A percentile compares a stretch with the other conserved stretches of the same genome.
phyloP scores from a whole-genome alignment of 2,113 vertebrate genomes.

The Eleginops maclovinus region DNA sequence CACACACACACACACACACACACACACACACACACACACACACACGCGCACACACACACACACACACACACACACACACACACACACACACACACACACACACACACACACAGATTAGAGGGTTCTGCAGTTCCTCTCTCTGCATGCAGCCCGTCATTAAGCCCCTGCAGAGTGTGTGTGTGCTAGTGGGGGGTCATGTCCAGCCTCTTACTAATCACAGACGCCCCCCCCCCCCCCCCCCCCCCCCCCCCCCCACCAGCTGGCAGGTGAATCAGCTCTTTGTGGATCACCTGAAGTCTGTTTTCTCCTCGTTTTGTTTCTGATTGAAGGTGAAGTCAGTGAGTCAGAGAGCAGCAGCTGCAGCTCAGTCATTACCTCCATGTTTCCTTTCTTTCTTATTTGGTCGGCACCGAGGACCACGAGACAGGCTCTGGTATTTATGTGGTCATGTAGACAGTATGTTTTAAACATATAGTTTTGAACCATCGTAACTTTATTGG shows the following conservation, averaged over 20 bases:
- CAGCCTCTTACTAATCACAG: slow-evolving; percentile 65
- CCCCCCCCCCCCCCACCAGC: slow-evolving; percentile 44
- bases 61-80: slow-evolving; percentile 12
- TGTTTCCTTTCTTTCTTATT: slow-evolving; percentile 19
- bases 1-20: too few species aligned
- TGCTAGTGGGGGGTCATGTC: too few species aligned
- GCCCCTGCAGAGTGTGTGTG: slow-evolving; percentile 71
- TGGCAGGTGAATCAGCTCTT: slow-evolving; percentile 78
- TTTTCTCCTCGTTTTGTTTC: slow-evolving; percentile 23
- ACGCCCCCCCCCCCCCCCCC: too few species aligned
- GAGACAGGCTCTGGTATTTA: slow-evolving; percentile 12
- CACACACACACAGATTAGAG: slow-evolving; percentile 63
- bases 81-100: slow-evolving; percentile 12
- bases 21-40: neutral
- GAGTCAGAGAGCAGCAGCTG: slow-evolving; percentile 66
- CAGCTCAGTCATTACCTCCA: slow-evolving; percentile 43
- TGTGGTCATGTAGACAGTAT: slow-evolving; percentile 1
- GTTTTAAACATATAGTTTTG: too few species aligned
- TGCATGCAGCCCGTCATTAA: slow-evolving; percentile 66
- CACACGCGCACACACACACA: neutral
- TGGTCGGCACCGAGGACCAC: slow-evolving; percentile 17
- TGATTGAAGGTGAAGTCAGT: slow-evolving; percentile 56
- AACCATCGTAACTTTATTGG: too few species aligned
- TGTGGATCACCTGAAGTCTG: slow-evolving; percentile 71
- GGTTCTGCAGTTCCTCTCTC: slow-evolving; percentile 55